Percentiles rank a stretch among this genome's conserved stretches.
These are phyloP conservation scores for Carassius gibelio DNA, from an alignment of 2,113 vertebrate genomes.

Conservation along the genomic window DNA sequence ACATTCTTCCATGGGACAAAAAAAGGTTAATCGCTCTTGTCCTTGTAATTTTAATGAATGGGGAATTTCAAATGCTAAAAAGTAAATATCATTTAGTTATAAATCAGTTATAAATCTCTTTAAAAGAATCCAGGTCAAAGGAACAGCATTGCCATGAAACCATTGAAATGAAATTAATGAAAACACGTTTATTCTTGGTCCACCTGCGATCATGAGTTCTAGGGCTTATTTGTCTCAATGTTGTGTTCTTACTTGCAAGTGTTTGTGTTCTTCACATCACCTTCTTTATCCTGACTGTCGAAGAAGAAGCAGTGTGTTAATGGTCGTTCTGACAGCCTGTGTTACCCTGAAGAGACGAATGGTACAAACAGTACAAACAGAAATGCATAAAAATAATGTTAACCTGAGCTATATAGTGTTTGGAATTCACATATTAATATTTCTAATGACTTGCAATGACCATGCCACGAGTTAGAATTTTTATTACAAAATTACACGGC, in stretches of 20 bases:
- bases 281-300: conserved; percentile 11
- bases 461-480: too few species aligned
- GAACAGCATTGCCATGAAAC: background rate
- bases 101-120: background rate
- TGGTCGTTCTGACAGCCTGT: conserved; percentile 34
- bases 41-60: background rate
- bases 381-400: background rate
- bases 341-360: conserved; percentile 13
- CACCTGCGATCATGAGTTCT: conserved; percentile 10
- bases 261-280: conserved; percentile 28
- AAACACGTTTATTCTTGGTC: conserved; percentile 9
- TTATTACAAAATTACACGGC: too few species aligned
- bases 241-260: conserved; percentile 38
- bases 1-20: background rate
- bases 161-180: background rate
- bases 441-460: too few species aligned
- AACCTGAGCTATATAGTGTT: background rate
- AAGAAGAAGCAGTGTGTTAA: conserved; percentile 14
- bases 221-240: conserved; percentile 7
- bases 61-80: too few species aligned
- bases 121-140: background rate
- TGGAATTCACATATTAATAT: background rate
- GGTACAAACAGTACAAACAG: background rate
- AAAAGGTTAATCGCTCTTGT: background rate
- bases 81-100: background rate